Evolutionary conservation across 2,888 invertebrate genomes (phyloP).

Genomic region (Hydriomena furcata): DNA sequence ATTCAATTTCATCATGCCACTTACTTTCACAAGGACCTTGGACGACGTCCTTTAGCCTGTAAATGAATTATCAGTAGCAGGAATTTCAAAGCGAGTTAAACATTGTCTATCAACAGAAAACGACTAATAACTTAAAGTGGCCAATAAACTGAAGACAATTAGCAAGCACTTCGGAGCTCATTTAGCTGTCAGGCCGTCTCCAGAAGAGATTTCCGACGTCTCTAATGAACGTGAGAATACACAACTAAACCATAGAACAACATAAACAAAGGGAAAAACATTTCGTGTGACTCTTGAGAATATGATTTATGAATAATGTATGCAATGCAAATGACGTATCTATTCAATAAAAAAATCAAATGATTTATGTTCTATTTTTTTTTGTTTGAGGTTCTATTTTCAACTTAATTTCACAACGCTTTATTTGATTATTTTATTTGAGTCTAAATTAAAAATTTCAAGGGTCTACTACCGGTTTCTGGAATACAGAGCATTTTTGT

Average conservation of each 20-base stretch:
- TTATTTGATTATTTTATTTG: too few species aligned
- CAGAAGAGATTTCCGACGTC: slow-evolving; percentile 27
- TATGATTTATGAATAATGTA: slow-evolving; percentile 6
- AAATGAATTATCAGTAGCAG: background rate
- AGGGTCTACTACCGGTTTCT: too few species aligned
- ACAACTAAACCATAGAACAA: background rate
- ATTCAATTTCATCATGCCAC: too few species aligned
- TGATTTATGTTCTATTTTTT: background rate
- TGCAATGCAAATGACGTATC: background rate
- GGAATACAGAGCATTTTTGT: too few species aligned
- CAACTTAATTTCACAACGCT: too few species aligned
- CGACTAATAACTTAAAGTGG: slow-evolving; percentile 34
- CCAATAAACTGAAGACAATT: slow-evolving; percentile 33
- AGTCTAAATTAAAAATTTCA: too few species aligned
- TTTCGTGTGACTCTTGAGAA: background rate
- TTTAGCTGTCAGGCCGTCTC: slow-evolving; percentile 31
- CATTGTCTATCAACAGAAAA: slow-evolving; percentile 6
- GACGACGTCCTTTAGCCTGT: too few species aligned
- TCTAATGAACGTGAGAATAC: slow-evolving; percentile 23
- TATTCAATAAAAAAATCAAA: too few species aligned
- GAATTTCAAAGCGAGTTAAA: slow-evolving; percentile 1
- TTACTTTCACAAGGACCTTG: too few species aligned
- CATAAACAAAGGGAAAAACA: slow-evolving; percentile 11
- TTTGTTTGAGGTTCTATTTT: too few species aligned
- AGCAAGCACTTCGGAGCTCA: slow-evolving; percentile 31